These are phyloP conservation scores for Notoglanidium macrostoma DNA, from an alignment of 2,797 vertebrate species.

Conservation along the genomic window DNA sequence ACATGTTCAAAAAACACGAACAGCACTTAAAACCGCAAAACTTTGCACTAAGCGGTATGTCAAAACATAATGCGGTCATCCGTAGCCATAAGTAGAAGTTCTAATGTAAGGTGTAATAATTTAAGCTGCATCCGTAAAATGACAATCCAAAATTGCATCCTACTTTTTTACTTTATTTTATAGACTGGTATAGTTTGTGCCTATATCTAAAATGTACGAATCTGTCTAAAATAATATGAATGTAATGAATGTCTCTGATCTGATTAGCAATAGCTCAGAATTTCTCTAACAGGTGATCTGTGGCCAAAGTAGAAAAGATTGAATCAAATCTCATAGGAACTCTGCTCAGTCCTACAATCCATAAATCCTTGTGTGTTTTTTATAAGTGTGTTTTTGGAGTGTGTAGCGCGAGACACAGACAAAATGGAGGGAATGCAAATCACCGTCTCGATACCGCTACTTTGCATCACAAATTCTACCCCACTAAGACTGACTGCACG, in stretches of 20 bases:
- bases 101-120: neutral
- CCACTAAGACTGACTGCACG: slow-evolving; percentile 17
- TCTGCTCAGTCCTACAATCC: neutral
- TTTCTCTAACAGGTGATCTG: neutral
- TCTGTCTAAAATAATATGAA: neutral
- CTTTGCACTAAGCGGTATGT: neutral
- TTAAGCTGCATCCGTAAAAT: neutral
- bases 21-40: neutral
- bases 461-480: slow-evolving; percentile 57
- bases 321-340: neutral
- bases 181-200: neutral
- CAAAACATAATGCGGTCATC: neutral
- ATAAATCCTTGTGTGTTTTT: neutral
- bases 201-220: neutral
- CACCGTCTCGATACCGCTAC: slow-evolving; percentile 28
- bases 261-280: neutral
- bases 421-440: slow-evolving; percentile 51
- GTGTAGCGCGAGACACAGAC: neutral
- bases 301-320: neutral
- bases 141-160: neutral
- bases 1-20: neutral
- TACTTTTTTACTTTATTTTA: neutral
- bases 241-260: slow-evolving; percentile 24
- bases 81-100: neutral
- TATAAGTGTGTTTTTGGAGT: neutral